Conservation (phyloP, 2,888 invertebrate species). For the Digitonthophagus gazella region DNA sequence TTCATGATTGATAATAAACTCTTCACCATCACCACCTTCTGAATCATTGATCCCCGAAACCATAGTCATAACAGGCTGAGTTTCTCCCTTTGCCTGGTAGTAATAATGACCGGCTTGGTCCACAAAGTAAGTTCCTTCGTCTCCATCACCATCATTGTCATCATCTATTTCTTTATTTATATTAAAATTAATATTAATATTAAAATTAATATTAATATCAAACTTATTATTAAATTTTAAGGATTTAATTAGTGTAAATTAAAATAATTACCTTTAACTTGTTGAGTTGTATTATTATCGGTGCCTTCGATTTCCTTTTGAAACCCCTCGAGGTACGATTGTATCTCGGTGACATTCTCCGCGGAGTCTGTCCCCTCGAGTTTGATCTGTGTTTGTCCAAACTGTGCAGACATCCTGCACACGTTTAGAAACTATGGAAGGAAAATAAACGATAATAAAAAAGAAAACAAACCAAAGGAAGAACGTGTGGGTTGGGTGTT, state of each 20-base stretch:
- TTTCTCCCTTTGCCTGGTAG: conserved; percentile 69
- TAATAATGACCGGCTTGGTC: conserved; percentile 82
- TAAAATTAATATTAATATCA: conserved; percentile 1
- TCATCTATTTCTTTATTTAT: conserved; percentile 35
- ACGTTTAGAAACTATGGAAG: background rate
- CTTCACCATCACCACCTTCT: conserved; percentile 50
- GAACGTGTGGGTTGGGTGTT: background rate
- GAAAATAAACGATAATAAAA: background rate
- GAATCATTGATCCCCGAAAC: conserved; percentile 54
- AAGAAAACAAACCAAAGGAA: background rate
- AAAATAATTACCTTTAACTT: conserved; percentile 49
- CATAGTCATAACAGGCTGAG: conserved; percentile 64
- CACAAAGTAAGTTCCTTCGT: conserved; percentile 74
- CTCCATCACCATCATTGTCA: conserved; percentile 53
- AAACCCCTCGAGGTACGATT: conserved; percentile 77
- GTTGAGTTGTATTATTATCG: conserved; percentile 49
- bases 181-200: conserved; percentile 6
- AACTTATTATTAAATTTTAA: background rate
- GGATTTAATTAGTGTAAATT: background rate
- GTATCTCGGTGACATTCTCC: conserved; percentile 67
- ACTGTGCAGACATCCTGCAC: conserved; percentile 47
- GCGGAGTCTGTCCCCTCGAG: conserved; percentile 50
- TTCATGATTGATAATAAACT: conserved; percentile 54
- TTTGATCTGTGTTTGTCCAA: conserved; percentile 47
- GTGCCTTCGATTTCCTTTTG: conserved; percentile 74